Evolutionary conservation across 2,113 vertebrate genomes (phyloP), one percentile per base, ranked within the genome.

Genomic region (Regulus satrapa): DNA sequence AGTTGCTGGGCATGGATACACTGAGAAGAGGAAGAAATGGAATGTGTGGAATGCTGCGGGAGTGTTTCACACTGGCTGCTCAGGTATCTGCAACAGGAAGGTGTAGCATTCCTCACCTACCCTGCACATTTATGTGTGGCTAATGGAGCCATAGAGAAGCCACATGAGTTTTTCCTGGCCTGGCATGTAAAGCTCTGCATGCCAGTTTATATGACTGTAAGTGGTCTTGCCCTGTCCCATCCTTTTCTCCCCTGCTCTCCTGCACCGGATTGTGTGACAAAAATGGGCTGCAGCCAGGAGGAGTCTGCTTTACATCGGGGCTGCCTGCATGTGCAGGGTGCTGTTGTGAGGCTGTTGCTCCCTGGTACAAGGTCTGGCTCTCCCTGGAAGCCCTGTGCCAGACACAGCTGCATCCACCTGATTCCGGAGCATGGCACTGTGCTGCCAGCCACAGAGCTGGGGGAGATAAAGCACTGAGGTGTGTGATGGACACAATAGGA

Each of bases 81-180:
- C 11, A 88, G 48, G 61, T 85, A 81, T 85, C 80, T 63, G 68
- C 54, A 38, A 51, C 93, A 67, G 80, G 80, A 78, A 95, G 64
- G 36, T 4, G 46, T 5, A 78, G 94, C 79, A 94, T 97, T 97
- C 92, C 96, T 95, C 95, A 95, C 85, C 73, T 74, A 74, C 66
- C 40, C 61, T 94, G 88, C 73, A 88, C 74, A 26, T 85, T 93
- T 56, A 16, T 18, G 5, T 8, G 3, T 45, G 52, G 18, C 73
- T 63, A 67, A 48, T 45, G 82, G 94, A 89, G 52, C 67, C 64
- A 6, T 34, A 11, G 12, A 12, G 26, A 29, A 67, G 25, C 34
- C 8, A 40, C 40, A 38, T 0, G 0, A 41, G 32, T 19, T 74
- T 74, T 59, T 85, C 45, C 40, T 68, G 29, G 40, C 77, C 36